Percentiles rank a stretch among this genome's conserved stretches.
phyloP scores from a whole-genome alignment of 2,797 vertebrate genomes.

The Lacerta viridis region DNA sequence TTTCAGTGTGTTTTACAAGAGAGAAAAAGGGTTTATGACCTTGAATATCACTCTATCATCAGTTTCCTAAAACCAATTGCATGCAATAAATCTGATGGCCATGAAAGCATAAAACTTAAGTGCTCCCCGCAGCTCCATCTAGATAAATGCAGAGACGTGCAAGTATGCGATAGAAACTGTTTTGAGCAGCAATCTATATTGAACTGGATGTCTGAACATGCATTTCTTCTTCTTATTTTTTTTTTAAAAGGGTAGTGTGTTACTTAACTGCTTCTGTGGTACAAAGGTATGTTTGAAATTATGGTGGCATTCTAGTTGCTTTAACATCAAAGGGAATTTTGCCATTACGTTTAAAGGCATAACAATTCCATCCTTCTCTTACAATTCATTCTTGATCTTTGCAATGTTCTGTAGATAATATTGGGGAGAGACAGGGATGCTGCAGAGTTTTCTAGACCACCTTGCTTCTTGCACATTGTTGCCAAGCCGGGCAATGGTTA shows the following conservation, averaged over 20 bases:
- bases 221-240: constrained; percentile 41
- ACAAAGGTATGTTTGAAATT: constrained; percentile 16
- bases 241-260: constrained; percentile 29
- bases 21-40: constrained; percentile 19
- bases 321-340: not conserved
- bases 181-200: not conserved
- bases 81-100: constrained; percentile 42
- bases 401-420: not conserved
- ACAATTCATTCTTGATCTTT: not conserved
- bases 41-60: not conserved
- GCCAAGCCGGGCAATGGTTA: not conserved
- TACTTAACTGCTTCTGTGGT: not conserved
- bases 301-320: not conserved
- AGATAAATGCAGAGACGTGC: constrained; percentile 1
- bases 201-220: constrained; percentile 11
- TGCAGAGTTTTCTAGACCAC: not conserved
- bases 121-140: not conserved
- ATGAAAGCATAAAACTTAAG: constrained; percentile 41
- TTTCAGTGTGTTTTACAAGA: constrained; percentile 41
- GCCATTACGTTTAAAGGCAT: not conserved
- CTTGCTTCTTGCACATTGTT: not conserved
- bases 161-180: constrained; percentile 20
- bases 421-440: not conserved
- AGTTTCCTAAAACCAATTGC: constrained; percentile 46
- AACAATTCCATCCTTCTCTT: not conserved